Conservation (phyloP, 37 sponge, comb jelly and placozoan species). For the Axinella damicornis region DNA sequence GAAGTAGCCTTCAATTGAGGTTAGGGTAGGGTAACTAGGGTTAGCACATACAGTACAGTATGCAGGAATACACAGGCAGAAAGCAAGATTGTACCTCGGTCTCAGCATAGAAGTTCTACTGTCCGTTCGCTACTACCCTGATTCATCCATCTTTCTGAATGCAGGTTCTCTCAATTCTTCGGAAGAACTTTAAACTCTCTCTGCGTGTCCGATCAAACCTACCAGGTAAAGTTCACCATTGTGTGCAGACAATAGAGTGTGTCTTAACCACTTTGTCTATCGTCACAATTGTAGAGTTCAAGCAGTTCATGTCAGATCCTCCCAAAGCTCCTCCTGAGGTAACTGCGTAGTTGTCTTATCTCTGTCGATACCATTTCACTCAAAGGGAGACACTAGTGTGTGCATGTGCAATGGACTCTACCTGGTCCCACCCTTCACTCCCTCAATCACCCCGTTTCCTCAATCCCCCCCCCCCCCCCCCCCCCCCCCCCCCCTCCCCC, state of each 20-base stretch:
- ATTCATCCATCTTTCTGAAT: not conserved
- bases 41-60: no score
- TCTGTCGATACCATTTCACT: not conserved
- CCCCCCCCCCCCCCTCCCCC: not conserved
- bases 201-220: slow-evolving; percentile 53
- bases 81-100: not conserved
- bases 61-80: no score
- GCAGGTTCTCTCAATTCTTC: slow-evolving; percentile 51
- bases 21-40: no score
- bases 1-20: no score
- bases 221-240: slow-evolving; percentile 32
- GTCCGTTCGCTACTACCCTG: not conserved
- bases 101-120: not conserved
- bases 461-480: not conserved
- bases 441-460: not conserved
- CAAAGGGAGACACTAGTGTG: not conserved
- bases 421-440: not conserved
- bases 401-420: no score
- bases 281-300: slow-evolving; percentile 53
- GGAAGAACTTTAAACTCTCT: slow-evolving; percentile 66
- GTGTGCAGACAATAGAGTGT: no score
- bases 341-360: no score
- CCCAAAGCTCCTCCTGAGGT: slow-evolving; percentile 40
- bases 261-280: not conserved
- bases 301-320: slow-evolving; percentile 51